Evolutionary conservation across 2,113 vertebrate species (phyloP).

Genomic region (zebrafish (Danio rerio)): DNA sequence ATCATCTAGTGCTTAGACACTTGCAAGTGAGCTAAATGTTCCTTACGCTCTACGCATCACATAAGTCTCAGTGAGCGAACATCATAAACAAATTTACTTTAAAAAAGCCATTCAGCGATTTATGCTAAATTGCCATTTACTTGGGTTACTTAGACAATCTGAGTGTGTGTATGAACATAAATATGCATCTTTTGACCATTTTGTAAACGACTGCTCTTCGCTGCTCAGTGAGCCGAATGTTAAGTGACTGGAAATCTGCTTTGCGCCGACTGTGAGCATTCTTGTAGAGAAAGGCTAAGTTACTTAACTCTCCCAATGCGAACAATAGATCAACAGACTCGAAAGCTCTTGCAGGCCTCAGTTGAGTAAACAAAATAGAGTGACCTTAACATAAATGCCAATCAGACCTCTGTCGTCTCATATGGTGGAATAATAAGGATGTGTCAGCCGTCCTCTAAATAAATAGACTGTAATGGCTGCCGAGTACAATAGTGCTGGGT

Average conservation of each 20-base stretch:
- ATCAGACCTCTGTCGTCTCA: slow-evolving; percentile 19
- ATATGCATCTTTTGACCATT: slow-evolving; percentile 35
- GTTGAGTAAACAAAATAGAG: slow-evolving; percentile 34
- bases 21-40: neutral
- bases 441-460: neutral
- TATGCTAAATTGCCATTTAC: slow-evolving; percentile 25
- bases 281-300: slow-evolving; percentile 36
- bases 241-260: slow-evolving; percentile 40
- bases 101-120: slow-evolving; percentile 24
- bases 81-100: slow-evolving; percentile 19
- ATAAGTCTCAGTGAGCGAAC: slow-evolving; percentile 21
- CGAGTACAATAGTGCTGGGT: neutral
- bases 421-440: slow-evolving; percentile 3
- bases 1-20: neutral
- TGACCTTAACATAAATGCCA: slow-evolving; percentile 52
- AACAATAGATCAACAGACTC: slow-evolving; percentile 28
- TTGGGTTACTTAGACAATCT: slow-evolving; percentile 26
- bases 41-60: slow-evolving; percentile 5
- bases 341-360: slow-evolving; percentile 6
- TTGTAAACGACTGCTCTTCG: slow-evolving; percentile 7
- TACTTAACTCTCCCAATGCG: slow-evolving; percentile 40
- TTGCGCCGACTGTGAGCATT: neutral
- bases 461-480: neutral
- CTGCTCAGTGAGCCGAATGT: slow-evolving; percentile 27
- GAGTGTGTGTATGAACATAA: neutral